Evolutionary conservation across 2,797 vertebrate genomes (phyloP), one percentile per base, ranked within the genome.

Genomic region (Eulemur rubriventer): DNA sequence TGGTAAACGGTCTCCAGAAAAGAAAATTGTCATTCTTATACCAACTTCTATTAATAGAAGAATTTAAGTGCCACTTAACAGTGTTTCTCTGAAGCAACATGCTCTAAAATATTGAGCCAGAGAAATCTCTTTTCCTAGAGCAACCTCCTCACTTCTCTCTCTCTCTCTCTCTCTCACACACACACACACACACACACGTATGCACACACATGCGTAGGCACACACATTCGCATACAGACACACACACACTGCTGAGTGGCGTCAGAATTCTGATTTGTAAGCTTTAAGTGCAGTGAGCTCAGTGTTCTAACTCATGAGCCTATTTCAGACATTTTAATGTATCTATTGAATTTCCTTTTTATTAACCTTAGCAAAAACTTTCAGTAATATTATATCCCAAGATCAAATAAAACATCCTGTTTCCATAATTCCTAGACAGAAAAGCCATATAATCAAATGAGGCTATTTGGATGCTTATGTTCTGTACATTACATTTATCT

Each of bases 261-360:
- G n/a, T 98, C 98, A 97, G 98, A 97, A 98, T 97, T 98, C 98
- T 96, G 97, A 98, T 96, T 98, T 94, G 2, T 94, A 97, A 96
- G 94, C 97, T 97, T 87, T 98, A 97, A 98, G 95, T 98, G 97
- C 97, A 98, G 55, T 59, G 33, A 96, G 97, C 98, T 98, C 98
- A 98, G 41, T 92, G 96, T 90, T 97, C 96, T 96, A 89, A 95
- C 96, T 96, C 94, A n/a, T n/a, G 10, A 86, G 94, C 20, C 81
- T 38, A 18, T 95, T 98, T 97, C 96, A 97, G 98, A 97, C 97
- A 81, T 98, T 98, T 98, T 98, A 98, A 98, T 98, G 91, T 94
- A 98, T 98, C 98, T 97, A 97, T 98, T 98, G 95, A 95, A 98
- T 98, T 98, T 97, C 97, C 88, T 65, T 97, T 98, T 98, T 98